Evolutionary conservation across 2,888 invertebrate species (phyloP), one percentile per base, ranked within the genome.

Genomic region (Autographa pulchrina): DNA sequence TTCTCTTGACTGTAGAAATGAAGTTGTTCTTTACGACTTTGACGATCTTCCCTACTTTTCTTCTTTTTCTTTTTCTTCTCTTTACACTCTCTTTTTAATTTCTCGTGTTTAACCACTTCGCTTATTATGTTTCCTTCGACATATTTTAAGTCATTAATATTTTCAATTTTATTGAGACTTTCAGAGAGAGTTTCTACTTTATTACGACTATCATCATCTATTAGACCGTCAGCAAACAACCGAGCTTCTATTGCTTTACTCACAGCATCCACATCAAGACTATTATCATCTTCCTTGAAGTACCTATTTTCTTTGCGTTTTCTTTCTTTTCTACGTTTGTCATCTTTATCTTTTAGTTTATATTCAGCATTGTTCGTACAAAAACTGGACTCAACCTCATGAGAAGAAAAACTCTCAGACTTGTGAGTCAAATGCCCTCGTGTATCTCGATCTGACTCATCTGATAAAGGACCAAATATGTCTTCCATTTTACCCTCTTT

Each of bases 61-160:
- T 98, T 98, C 84, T 98, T 97, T 90, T 98, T 98, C 93, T 98
- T 98, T 92, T 98, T 98, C 92, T 97, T 98, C 83, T 98, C 98
- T 88, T 97, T 97, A 65, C 95, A 95, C 79, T 97, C 97, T 79
- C 91, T 96, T 95, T 84, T 96, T 88, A 82, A 94, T 96, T 85
- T 96, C 62, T 93, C 92, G 70, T 90, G 87, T 68, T 85, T 89
- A 63, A 71, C 70, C 58, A 82, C 73, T 65, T 85, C 86, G 63
- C 73, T 86, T 41, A 83, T 72, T 69, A 79, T 69, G 74, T 80
- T 84, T 6, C 85, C 96, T 79, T 97, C 96, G 8, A 96, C 96
- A 84, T 97, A 97, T 59, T 97, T 96, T 78, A 97, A 96, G 4
- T 97, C 96, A 83, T 63, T 85, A 14, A 56, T 25, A 13, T 76